phyloP scores from a whole-genome alignment of 1,140 invertebrate species.

The Macrobrachium rosenbergii region DNA sequence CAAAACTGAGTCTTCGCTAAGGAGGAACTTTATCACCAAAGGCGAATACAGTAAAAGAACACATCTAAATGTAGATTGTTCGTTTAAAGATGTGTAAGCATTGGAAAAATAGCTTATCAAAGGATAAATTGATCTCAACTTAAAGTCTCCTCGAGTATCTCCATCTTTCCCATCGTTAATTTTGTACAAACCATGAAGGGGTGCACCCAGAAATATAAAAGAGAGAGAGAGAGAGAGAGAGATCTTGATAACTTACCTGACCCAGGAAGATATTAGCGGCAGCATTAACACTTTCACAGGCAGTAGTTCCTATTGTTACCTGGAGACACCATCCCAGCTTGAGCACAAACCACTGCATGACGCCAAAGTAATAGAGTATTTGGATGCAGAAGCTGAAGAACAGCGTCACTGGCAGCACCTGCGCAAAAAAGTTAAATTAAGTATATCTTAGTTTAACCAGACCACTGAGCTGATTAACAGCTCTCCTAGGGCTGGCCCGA shows the following conservation, averaged over 20 bases:
- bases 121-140: too few species aligned
- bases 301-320: constrained; percentile 84
- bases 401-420: constrained; percentile 88
- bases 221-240: too few species aligned
- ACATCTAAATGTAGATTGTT: too few species aligned
- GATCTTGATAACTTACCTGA: constrained; percentile 28
- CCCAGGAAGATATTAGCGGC: constrained; percentile 92
- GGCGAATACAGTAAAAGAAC: too few species aligned
- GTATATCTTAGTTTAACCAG: too few species aligned
- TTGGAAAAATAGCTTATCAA: too few species aligned
- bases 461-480: too few species aligned
- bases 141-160: too few species aligned
- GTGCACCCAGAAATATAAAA: not conserved
- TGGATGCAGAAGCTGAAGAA: constrained; percentile 93
- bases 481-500: too few species aligned
- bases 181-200: not conserved
- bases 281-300: constrained; percentile 90
- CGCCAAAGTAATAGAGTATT: constrained; percentile 87
- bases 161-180: not conserved
- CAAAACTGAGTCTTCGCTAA: too few species aligned
- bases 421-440: not conserved
- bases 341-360: constrained; percentile 87
- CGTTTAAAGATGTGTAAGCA: too few species aligned
- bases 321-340: constrained; percentile 85
- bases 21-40: too few species aligned